Evolutionary conservation across 2,797 vertebrate genomes (phyloP), one percentile per base, ranked within the genome.

Genomic region (Pipistrellus nathusii): DNA sequence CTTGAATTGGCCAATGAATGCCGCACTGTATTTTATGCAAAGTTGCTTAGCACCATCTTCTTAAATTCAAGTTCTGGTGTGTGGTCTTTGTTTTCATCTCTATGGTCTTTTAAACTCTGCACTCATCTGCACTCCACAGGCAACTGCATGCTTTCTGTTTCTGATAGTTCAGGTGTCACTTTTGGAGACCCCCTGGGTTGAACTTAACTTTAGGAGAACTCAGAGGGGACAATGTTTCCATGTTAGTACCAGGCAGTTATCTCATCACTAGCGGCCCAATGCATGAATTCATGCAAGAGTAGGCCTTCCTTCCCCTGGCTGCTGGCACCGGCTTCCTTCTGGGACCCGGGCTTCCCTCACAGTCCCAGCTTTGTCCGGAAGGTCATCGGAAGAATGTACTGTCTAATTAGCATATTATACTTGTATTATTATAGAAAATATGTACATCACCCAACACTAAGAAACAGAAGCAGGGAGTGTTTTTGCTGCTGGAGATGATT

Each of bases 71-170:
- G 30, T 41, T 41, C 35, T 84, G 51, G 46, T 30, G 44, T 27
- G 2, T 73, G n/a, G 59, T 73, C 62, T 94, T 51, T 27, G 41
- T 44, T 73, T 82, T 55, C 44, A 0, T 85, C 69, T 72, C 68
- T 30, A 18, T 46, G 38, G 46, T 76, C 88, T 89, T 72, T 76
- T 86, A 75, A 55, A 82, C 64, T 69, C 57, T 35, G n/a, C 85
- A 53, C 48, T 82, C 38, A 6, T 76, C 72, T 57, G 48, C 5
- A 48, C 25, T 32, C 32, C 35, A n/a, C 12, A 80, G 82, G 76
- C 64, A 85, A 51, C 46, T 68, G 20, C 7, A 6, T 81, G 17
- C 78, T 94, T 94, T 90, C 44, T 76, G 90, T 92, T 86, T 78
- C 73, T 64, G 17, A 80, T 68, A 83, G 27, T 64, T 48, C 51